phyloP scores from a whole-genome alignment of 2,888 invertebrate species.

The Dyspetes luteomarginatus region DNA sequence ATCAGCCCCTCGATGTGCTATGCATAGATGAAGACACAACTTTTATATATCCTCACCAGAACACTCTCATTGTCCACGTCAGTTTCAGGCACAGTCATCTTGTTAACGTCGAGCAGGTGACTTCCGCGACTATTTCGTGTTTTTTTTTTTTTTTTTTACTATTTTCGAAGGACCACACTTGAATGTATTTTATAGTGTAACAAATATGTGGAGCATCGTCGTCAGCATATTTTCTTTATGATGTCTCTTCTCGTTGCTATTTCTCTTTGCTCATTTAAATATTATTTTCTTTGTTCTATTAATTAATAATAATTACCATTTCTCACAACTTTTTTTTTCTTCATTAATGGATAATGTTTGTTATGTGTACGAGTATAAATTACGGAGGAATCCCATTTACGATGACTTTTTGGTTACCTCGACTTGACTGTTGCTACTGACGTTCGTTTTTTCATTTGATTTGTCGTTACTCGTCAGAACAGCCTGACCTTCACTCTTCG shows the following conservation, averaged over 20 bases:
- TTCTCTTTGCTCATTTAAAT: constrained; percentile 15
- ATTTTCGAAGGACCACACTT: constrained; percentile 24
- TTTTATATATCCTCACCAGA: constrained; percentile 6
- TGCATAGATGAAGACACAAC: constrained; percentile 35
- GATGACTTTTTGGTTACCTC: constrained; percentile 58
- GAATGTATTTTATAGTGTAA: constrained; percentile 10
- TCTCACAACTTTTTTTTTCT: constrained; percentile 24
- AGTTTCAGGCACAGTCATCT: constrained; percentile 19
- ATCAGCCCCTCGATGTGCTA: constrained; percentile 15
- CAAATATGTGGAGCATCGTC: constrained; percentile 27
- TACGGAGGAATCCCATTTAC: constrained; percentile 26
- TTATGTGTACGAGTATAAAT: background rate
- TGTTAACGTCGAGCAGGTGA: constrained; percentile 8
- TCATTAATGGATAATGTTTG: background rate
- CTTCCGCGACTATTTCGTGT: constrained; percentile 7
- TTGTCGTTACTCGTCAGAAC: constrained; percentile 30
- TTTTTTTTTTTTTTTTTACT: constrained; percentile 8
- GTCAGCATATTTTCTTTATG: constrained; percentile 34
- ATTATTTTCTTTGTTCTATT: constrained; percentile 18
- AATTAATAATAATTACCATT: constrained; percentile 24
- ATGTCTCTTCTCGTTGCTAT: constrained; percentile 19
- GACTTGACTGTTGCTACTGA: constrained; percentile 42
- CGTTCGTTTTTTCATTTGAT: constrained; percentile 47
- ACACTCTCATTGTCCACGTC: constrained; percentile 36
- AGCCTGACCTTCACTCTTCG: constrained; percentile 65